Evolutionary conservation across 2,113 vertebrate genomes (phyloP), one percentile per base, ranked within the genome.

Genomic region (Galeopterus variegatus): DNA sequence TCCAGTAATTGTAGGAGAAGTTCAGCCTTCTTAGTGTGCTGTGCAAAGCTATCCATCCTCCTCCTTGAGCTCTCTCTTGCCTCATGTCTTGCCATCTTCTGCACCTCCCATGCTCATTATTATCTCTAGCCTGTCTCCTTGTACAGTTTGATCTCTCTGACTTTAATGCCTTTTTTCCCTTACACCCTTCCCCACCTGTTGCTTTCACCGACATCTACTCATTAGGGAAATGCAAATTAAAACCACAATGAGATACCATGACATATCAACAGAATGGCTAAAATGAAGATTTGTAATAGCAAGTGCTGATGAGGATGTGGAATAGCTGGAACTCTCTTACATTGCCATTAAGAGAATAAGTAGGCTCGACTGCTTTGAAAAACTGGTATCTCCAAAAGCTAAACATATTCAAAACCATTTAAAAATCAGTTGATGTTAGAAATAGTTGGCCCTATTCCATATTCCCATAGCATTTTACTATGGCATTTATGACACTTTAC

Each of bases 361-460:
- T 56, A 80, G 48, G 15, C 23, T 52, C 48, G 93, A 45, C 8
- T 26, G 77, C 26, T 52, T 83, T 94, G 56, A 11, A 67, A 94
- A 96, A 89, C 31, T 90, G 18, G 21, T 86, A 82, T 82, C 26
- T 76, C 48, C 54, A 23, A 76, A 90, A 86, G 64, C 18, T 77
- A 83, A 96, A 60, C 41, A 79, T 82, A 82, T n/a, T 67, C 67
- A 48, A 84, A 96, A 80, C 18, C 48, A 75, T 84, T 96, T 69
- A 95, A 84, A 28, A 88, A 81, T 84, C 18, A 90, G 48, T 90
- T 72, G 19, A 62, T 91, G 1, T 84, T 93, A 79, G 36, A 72
- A 67, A 94, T 45, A 82, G n/a, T 58, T 85, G 33, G n/a, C 52
- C 72, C 76, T 67, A 65, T 8, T 50, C 13, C 26, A 11, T 73